Evolutionary conservation across 2,113 vertebrate species (phyloP).

Genomic region (Cryptomyrus ogoouensis): DNA sequence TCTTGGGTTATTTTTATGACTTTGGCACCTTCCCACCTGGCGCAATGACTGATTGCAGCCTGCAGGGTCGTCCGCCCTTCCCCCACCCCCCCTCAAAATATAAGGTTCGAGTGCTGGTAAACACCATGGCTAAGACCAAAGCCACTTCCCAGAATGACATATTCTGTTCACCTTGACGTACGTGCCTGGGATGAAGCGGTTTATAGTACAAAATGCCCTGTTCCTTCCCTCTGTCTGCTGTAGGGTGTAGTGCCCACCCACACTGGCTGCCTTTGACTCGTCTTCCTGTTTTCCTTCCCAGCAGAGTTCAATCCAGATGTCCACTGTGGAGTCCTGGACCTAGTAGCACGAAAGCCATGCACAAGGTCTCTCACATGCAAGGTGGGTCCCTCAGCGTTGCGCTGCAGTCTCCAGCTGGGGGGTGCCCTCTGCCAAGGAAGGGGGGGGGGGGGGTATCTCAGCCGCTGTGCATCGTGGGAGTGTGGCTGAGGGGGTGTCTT

Average conservation of each 20-base stretch:
- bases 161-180: background rate
- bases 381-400: slow-evolving; percentile 56
- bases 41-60: background rate
- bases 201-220: background rate
- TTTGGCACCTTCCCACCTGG: background rate
- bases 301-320: slow-evolving; percentile 96
- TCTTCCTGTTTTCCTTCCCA: slow-evolving; percentile 16
- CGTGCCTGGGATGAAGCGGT: background rate
- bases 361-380: slow-evolving; percentile 99
- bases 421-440: no score
- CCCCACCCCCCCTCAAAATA: background rate
- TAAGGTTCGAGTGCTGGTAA: background rate
- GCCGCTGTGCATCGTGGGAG: background rate
- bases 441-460: background rate
- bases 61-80: background rate
- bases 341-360: slow-evolving; percentile 92
- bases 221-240: background rate
- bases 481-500: background rate
- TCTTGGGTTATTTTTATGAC: background rate
- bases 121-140: background rate
- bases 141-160: background rate
- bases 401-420: background rate
- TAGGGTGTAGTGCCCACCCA: background rate
- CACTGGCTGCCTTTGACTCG: background rate
- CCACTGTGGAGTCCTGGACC: slow-evolving; percentile 95